Percentiles rank a stretch among this genome's conserved stretches.
Conservation (phyloP, 2,888 invertebrate species). For the Mactromeris polynyma region DNA sequence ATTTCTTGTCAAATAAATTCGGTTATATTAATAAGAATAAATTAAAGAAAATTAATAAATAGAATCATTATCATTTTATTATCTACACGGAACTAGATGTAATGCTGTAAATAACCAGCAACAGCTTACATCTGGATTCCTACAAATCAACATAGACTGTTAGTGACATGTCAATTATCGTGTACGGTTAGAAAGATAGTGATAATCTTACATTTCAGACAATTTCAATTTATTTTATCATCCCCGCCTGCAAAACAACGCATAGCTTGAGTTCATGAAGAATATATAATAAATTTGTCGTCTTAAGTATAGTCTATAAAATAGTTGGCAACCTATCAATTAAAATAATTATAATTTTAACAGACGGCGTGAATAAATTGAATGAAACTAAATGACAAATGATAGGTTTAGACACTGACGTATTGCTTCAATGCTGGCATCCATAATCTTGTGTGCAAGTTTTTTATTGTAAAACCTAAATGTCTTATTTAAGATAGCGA, state of each 20-base stretch:
- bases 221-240: background rate
- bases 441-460: background rate
- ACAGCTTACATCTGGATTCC: background rate
- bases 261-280: background rate
- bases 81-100: background rate
- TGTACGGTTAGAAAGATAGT: background rate
- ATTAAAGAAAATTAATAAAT: too few relatives aligned
- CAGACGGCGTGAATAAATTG: background rate
- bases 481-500: background rate
- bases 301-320: background rate
- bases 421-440: background rate
- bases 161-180: background rate
- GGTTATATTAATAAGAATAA: too few relatives aligned
- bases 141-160: background rate
- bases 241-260: background rate
- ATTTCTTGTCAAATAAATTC: too few relatives aligned
- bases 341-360: constrained; percentile 16
- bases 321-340: background rate
- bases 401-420: background rate
- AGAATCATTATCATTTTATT: too few relatives aligned
- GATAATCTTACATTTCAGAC: constrained; percentile 5
- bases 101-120: background rate
- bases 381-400: constrained; percentile 4
- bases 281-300: background rate
- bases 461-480: background rate